These are phyloP conservation scores for Orgyia antiqua DNA, from an alignment of 2,888 invertebrate genomes.

Conservation along the genomic window DNA sequence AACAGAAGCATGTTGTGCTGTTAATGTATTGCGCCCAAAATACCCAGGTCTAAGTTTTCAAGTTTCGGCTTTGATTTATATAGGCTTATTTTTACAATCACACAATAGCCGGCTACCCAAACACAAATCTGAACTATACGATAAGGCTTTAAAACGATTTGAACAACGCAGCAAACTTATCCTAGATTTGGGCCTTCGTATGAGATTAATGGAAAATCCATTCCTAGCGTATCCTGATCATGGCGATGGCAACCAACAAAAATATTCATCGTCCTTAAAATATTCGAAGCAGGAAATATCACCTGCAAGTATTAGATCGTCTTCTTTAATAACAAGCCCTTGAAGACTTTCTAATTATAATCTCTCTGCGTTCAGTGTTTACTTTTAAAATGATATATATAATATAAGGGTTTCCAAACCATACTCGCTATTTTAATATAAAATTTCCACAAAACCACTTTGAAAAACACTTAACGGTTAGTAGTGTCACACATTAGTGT, in stretches of 20 bases:
- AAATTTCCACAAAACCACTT: too few species aligned
- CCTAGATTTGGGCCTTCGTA: constrained; percentile 50
- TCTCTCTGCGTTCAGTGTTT: background rate
- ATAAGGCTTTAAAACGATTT: constrained; percentile 47
- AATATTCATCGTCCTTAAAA: background rate
- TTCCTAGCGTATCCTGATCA: constrained; percentile 64
- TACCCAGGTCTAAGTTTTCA: constrained; percentile 75
- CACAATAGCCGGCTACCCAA: constrained; percentile 53
- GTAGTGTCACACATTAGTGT: too few species aligned
- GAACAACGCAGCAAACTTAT: constrained; percentile 55
- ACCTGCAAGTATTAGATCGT: background rate
- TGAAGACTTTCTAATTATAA: background rate
- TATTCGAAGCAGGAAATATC: constrained; percentile 1
- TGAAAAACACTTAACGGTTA: too few species aligned
- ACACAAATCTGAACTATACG: constrained; percentile 43
- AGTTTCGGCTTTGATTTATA: constrained; percentile 72
- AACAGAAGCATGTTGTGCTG: constrained; percentile 72
- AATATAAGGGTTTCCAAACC: background rate
- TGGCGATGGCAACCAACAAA: constrained; percentile 28
- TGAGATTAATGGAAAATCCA: constrained; percentile 78
- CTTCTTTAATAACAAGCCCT: background rate
- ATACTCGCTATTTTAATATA: too few species aligned
- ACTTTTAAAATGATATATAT: background rate
- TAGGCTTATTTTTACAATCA: constrained; percentile 78
- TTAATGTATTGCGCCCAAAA: constrained; percentile 76